Conservation (phyloP, 2,888 invertebrate species). For the Microplitis manilae region DNA sequence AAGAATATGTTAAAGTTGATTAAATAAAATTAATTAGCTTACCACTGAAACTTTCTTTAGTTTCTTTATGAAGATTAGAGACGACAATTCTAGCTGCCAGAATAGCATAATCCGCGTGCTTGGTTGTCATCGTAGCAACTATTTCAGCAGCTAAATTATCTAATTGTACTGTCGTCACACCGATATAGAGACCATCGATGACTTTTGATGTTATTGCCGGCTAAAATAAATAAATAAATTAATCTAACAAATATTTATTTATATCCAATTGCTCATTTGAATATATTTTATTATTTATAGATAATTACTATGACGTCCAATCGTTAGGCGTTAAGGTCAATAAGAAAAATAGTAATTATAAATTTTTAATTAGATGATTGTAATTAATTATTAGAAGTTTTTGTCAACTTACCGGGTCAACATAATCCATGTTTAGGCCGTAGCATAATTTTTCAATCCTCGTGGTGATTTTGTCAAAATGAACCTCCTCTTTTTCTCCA, state of each 20-base stretch:
- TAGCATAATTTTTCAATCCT: slow-evolving; percentile 96
- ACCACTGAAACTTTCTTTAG: slow-evolving; percentile 91
- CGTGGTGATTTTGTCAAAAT: slow-evolving; percentile 98
- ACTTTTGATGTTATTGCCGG: slow-evolving; percentile 91
- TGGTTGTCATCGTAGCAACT: slow-evolving; percentile 97
- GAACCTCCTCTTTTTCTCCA: slow-evolving; percentile 92
- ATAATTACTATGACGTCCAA: not conserved
- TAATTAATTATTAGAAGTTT: not conserved
- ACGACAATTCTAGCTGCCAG: slow-evolving; percentile 93
- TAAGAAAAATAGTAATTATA: slow-evolving; percentile 37
- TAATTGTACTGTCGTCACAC: slow-evolving; percentile 96
- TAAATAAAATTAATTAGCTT: not conserved
- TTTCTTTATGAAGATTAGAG: slow-evolving; percentile 98
- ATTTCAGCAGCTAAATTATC: slow-evolving; percentile 99
- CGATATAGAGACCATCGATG: slow-evolving; percentile 94
- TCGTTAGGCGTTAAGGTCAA: not conserved
- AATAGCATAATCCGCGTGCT: slow-evolving; percentile 96
- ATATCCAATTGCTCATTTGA: not conserved
- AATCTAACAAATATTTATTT: not conserved
- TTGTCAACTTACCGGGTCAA: slow-evolving; percentile 79
- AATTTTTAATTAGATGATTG: not conserved
- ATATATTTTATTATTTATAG: not conserved
- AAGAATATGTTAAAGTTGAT: too few species aligned
- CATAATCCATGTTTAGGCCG: slow-evolving; percentile 94
- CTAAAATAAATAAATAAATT: slow-evolving; percentile 6